A percentile compares a stretch with the other conserved stretches of the same genome.
These are phyloP conservation scores for Erythrocercus mccallii DNA, from an alignment of 2,113 vertebrate species.

Conservation along the genomic window DNA sequence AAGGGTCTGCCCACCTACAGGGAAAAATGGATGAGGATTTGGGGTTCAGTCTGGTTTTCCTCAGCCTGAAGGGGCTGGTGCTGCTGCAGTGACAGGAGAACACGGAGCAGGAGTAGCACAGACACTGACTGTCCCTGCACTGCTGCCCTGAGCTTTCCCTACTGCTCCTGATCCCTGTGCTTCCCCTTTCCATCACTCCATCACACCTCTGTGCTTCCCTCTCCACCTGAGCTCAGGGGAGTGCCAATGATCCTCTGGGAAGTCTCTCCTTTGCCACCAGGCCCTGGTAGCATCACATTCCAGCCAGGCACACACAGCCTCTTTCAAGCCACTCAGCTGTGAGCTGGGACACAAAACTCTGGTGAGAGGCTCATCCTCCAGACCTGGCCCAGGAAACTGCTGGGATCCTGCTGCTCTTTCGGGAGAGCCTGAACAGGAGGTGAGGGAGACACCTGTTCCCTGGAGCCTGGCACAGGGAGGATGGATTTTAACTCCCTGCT, in stretches of 20 bases:
- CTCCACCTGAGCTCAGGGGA: not conserved
- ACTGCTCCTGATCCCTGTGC: not conserved
- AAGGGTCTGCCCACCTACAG: not conserved
- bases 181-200: not conserved
- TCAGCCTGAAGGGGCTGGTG: not conserved
- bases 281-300: not conserved
- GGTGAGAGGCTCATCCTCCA: not conserved
- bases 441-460: not conserved
- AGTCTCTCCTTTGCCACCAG: no score
- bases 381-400: accelerated
- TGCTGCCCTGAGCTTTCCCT: not conserved
- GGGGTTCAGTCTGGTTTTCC: not conserved
- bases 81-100: not conserved
- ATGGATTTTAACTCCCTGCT: not conserved
- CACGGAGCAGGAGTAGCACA: not conserved
- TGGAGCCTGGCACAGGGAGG: not conserved
- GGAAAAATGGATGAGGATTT: not conserved
- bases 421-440: not conserved
- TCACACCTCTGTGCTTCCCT: no score
- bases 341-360: accelerated
- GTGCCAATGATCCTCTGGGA: not conserved
- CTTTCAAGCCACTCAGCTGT: not conserved
- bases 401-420: not conserved
- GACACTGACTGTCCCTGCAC: not conserved
- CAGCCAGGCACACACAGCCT: accelerated